Conservation (phyloP, 1,140 invertebrate species). For the Apis florea region DNA sequence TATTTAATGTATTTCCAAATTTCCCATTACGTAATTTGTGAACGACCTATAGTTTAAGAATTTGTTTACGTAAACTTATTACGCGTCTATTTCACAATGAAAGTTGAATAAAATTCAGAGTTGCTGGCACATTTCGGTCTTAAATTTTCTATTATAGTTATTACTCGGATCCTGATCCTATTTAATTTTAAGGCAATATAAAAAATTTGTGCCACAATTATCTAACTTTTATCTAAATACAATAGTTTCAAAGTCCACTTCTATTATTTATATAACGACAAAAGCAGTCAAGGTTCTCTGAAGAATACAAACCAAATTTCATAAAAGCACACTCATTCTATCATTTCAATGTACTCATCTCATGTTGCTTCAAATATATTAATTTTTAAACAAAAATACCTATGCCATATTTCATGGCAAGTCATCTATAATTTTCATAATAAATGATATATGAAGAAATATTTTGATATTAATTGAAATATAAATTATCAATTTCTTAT, state of each 20-base stretch:
- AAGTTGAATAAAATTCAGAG: conserved; percentile 52
- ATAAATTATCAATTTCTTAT: neutral
- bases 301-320: conserved; percentile 53
- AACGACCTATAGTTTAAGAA: conserved; percentile 48
- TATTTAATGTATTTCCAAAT: conserved; percentile 13
- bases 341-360: conserved; percentile 45
- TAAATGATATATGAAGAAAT: conserved; percentile 7
- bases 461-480: conserved; percentile 19
- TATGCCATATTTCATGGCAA: neutral
- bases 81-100: conserved; percentile 36
- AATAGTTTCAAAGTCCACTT: conserved; percentile 49
- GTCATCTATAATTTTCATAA: neutral
- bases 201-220: conserved; percentile 45
- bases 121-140: conserved; percentile 63
- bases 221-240: conserved; percentile 46
- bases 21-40: conserved; percentile 63
- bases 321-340: conserved; percentile 45
- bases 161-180: conserved; percentile 59
- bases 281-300: conserved; percentile 46
- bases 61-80: conserved; percentile 40
- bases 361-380: conserved; percentile 40
- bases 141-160: conserved; percentile 44
- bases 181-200: conserved; percentile 36
- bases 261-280: conserved; percentile 45
- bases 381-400: conserved; percentile 14